Base-by-base conservation (phyloP, 2,113 vertebrate genomes). In the Paramormyrops kingsleyae region DNA sequence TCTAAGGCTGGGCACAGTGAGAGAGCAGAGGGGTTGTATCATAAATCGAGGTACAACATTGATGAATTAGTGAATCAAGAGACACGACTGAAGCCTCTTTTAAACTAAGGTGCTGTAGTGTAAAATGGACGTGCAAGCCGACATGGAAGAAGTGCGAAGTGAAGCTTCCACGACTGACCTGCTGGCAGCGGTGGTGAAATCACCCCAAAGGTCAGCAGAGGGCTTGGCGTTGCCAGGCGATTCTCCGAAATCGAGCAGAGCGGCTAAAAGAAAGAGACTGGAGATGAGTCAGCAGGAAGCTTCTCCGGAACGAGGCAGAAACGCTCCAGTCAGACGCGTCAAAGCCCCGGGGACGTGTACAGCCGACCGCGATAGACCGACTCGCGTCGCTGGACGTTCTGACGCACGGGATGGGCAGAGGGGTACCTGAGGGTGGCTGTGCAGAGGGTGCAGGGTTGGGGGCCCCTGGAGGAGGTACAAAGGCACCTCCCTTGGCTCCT, bases 151-250 rank as follows among this genome's bases (percentile, higher is more conserved):
- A 27, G 62, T 13, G 1, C 10, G 9, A 35, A 87, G 52, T 19
- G 19, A 52, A 2, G 21, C 27, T 35, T 39, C 66, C 85, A 15
- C 19, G 7, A 91, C 97, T 96, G 92, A 99, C 98, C 97, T 97
- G 0, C 97, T 95, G 31, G 97, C 97, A 83, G 96, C 97, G 42
- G 98, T 94, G 42, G 98, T 95, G 77, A 99, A 99, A 92, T 99
- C 98, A 15, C 98, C 98, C 98, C 98, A 99, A 88, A 95, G 0
- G 3, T 99, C 98, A 0, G 96, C 13, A 9, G 94, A 92, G 89
- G 97, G 92, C 52, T 89, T 94, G 44, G 92, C 46, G n/a, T 92
- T 91, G 47, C 92, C 89, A 17, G 80, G 59, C 0, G 91, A 9
- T 0, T 92, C 92, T 0, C 94, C 95, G 0, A 95, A 93, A 89